A percentile compares a stretch with the other conserved stretches of the same genome.
phyloP scores from a whole-genome alignment of 2,113 vertebrate species.

The Gymnobelideus leadbeateri region DNA sequence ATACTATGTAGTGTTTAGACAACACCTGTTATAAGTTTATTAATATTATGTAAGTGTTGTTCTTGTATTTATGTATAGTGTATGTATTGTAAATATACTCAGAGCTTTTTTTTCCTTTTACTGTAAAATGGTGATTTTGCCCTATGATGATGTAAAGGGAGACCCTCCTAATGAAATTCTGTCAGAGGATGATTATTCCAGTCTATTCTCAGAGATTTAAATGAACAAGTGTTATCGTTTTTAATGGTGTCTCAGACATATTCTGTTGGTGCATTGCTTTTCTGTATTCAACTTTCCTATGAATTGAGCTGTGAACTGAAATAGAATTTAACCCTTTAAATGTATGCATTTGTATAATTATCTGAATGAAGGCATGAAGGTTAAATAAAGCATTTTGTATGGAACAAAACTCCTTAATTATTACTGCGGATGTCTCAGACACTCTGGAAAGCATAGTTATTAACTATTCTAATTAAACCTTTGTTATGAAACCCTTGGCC shows the following conservation, averaged over 20 bases:
- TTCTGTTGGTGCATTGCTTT: slow-evolving; percentile 98
- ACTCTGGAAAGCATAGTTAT: slow-evolving; percentile 81
- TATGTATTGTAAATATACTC: slow-evolving; percentile 99
- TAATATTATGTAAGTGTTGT: slow-evolving; percentile 99
- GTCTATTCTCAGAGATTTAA: slow-evolving; percentile 92
- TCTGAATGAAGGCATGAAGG: slow-evolving; percentile 99
- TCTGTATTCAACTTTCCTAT: slow-evolving; percentile 97
- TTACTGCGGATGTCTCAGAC: slow-evolving; percentile 82
- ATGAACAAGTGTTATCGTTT: slow-evolving; percentile 94
- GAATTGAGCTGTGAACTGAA: slow-evolving; percentile 99
- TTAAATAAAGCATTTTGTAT: slow-evolving; percentile 99
- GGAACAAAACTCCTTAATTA: slow-evolving; percentile 88
- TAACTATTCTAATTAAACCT: slow-evolving; percentile 84
- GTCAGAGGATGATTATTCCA: slow-evolving; percentile 92
- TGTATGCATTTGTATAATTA: slow-evolving; percentile 99
- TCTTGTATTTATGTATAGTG: slow-evolving; percentile 99
- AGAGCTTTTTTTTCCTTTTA: slow-evolving; percentile 95
- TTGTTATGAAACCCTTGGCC: slow-evolving; percentile 81
- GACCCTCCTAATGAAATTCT: slow-evolving; percentile 92
- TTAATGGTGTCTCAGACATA: slow-evolving; percentile 96
- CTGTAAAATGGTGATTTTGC: slow-evolving; percentile 94
- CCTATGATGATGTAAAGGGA: slow-evolving; percentile 94
- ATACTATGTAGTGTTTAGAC: slow-evolving; percentile 94
- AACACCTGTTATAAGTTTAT: slow-evolving; percentile 95
- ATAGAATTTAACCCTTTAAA: slow-evolving; percentile 99